Evolutionary conservation across 2,888 invertebrate species (phyloP), one percentile per base, ranked within the genome.

Genomic region (Leptogaster cylindrica): DNA sequence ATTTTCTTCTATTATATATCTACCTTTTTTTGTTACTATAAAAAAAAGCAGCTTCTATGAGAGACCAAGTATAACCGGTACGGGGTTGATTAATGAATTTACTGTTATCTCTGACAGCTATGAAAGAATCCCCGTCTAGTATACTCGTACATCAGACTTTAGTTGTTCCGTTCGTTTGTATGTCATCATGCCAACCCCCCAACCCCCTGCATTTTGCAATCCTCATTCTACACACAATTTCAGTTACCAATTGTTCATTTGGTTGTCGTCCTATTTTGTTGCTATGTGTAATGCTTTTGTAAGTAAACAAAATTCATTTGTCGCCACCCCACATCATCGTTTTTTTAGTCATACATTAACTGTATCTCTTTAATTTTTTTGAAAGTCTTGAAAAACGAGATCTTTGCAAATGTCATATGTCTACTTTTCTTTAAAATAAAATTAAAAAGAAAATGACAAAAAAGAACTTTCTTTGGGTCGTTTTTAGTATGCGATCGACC

Each of bases 31-130:
- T 23, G 10, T 28, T 55, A 18, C 41, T 14, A 39, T 58, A 58
- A 39, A 58, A 58, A 58, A 58, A 58, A 58, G 41, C 58, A 41
- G 3, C 58, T 39, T 20, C 16, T n/a, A 4, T 25, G 23, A 31
- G 16, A 14, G 23, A 58, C 18, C 20, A 20, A 12, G 20, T 39
- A 25, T 14, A 5, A 2, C 25, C 14, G 39, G 23, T 39, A 52
- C 41, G 58, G 20, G 58, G 25, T 58, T 58, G 58, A 58, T 58
- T 58, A 58, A 58, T 58, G 58, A 58, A 58, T 58, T 58, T 58
- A 58, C 58, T 58, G 58, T 39, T 58, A 58, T 58, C 58, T 58
- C 58, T 58, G 58, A 39, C 58, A 58, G 58, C 58, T 58, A 58
- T 41, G 39, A 58, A 58, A 39, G 58, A 36, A 39, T 23, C 18